These are phyloP conservation scores for Yponomeuta plumbellus DNA, from an alignment of 2,888 invertebrate genomes.

Conservation along the genomic window DNA sequence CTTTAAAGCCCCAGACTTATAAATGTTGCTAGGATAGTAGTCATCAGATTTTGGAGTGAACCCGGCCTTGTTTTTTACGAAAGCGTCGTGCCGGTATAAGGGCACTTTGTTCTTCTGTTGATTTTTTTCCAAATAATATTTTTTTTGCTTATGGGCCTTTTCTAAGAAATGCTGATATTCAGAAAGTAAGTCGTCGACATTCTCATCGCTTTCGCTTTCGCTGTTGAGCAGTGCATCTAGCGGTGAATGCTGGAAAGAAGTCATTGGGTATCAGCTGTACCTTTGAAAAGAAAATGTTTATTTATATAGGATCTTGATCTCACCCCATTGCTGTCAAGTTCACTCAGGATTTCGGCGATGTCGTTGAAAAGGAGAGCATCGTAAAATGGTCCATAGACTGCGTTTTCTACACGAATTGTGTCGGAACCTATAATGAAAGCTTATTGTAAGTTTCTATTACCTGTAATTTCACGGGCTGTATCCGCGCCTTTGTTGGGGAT, in stretches of 20 bases:
- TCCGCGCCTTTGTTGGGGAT: not conserved
- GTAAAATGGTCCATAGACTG: conserved; percentile 43
- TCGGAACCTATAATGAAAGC: conserved; percentile 39
- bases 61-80: conserved; percentile 38
- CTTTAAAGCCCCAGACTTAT: conserved; percentile 34
- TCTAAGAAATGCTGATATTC: conserved; percentile 65
- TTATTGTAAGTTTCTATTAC: conserved; percentile 1
- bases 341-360: conserved; percentile 59
- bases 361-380: conserved; percentile 63
- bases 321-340: conserved; percentile 54
- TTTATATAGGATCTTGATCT: conserved; percentile 21
- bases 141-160: conserved; percentile 56
- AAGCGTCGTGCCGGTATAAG: conserved; percentile 46
- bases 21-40: conserved; percentile 35
- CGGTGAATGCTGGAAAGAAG: conserved; percentile 43
- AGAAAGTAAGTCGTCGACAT: conserved; percentile 52
- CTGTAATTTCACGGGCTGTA: conserved; percentile 11
- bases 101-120: conserved; percentile 63
- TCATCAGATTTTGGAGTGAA: conserved; percentile 34
- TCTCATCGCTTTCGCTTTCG: conserved; percentile 53
- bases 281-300: not conserved
- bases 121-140: conserved; percentile 46
- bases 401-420: conserved; percentile 43
- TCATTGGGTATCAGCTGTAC: not conserved
- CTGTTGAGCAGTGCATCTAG: conserved; percentile 38